Evolutionary conservation across 2,113 vertebrate genomes (phyloP), one percentile per base, ranked within the genome.

Genomic region (Tringa solitaria): DNA sequence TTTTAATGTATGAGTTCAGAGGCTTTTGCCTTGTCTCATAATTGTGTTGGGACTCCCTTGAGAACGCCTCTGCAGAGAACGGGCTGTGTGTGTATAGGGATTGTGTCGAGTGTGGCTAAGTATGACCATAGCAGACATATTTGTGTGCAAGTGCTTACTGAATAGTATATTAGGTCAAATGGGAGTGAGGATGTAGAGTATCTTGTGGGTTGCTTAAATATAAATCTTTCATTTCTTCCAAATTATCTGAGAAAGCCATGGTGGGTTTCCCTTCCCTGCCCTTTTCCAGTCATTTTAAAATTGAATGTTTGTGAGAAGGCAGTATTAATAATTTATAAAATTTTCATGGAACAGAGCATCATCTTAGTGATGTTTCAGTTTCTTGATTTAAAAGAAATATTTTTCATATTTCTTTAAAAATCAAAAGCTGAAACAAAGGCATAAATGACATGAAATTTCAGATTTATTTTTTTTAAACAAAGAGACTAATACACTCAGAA

Each of bases 221-320:
- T 73, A 60, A 89, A 84, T 87, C 33, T 75, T 95, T 89, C n/a
- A 79, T 82, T 82, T 89, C 69, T 91, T 85, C 69, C n/a, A 64
- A 57, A 76, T 90, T 69, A 6, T 64, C 35, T 82, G 30, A 43
- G 45, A 54, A 70, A 35, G 5, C 28, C 45, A 12, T 35, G 12
- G 9, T 54, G n/a, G 82, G 37, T 70, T 94, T 48, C 26, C 46
- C 50, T 84, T 21, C 26, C 3, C 15, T 78, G 33, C 12, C 27
- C 53, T 75, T 73, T 72, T 63, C 48, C 50, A 81, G 56, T 56
- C 13, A 70, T 90, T 79, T 89, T 46, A 50, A 61, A 89, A 9
- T 39, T 50, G 73, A 50, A 57, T 84, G 61, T 53, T 75, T 65
- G 20, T 51, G 65, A 75, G 45, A 60, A 78, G 28, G 27, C 22